Conservation (phyloP, 2,888 invertebrate genomes). For the Phorcus lineatus region DNA sequence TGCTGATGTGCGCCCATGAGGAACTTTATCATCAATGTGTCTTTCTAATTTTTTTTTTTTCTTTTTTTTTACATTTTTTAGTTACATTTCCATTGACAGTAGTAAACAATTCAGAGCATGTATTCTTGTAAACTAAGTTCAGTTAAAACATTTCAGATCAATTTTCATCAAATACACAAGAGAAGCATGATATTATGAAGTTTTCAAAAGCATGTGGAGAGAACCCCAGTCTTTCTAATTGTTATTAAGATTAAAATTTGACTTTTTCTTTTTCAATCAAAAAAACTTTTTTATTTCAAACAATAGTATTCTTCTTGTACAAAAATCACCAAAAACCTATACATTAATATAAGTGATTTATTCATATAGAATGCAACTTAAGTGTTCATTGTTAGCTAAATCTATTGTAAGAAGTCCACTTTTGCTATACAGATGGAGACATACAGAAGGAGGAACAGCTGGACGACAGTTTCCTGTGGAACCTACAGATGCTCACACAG, state of each 20-base stretch:
- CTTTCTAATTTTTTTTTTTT: neutral
- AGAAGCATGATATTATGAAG: too few species aligned
- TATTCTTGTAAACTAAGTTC: too few species aligned
- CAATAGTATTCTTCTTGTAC: neutral
- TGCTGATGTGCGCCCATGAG: neutral
- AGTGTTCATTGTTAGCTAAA: neutral
- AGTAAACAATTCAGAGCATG: too few species aligned
- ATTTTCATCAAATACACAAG: too few species aligned
- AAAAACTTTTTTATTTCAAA: neutral
- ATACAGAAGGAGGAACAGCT: conserved; percentile 84
- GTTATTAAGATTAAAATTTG: too few species aligned
- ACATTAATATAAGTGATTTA: neutral
- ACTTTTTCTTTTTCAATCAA: too few species aligned
- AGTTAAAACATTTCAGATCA: too few species aligned
- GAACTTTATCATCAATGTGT: neutral
- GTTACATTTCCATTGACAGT: too few species aligned
- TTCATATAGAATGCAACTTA: neutral
- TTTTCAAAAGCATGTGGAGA: too few species aligned
- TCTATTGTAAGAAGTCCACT: neutral
- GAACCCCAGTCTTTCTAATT: too few species aligned
- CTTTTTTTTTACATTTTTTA: too few species aligned
- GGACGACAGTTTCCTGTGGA: conserved; percentile 86
- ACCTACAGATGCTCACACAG: conserved; percentile 85
- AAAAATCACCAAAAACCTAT: neutral
- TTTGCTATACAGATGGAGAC: conserved; percentile 76